Percentiles rank a stretch among this genome's conserved stretches.
Conservation (phyloP, 2,888 invertebrate species). For the Listrodromus nycthemerus region DNA sequence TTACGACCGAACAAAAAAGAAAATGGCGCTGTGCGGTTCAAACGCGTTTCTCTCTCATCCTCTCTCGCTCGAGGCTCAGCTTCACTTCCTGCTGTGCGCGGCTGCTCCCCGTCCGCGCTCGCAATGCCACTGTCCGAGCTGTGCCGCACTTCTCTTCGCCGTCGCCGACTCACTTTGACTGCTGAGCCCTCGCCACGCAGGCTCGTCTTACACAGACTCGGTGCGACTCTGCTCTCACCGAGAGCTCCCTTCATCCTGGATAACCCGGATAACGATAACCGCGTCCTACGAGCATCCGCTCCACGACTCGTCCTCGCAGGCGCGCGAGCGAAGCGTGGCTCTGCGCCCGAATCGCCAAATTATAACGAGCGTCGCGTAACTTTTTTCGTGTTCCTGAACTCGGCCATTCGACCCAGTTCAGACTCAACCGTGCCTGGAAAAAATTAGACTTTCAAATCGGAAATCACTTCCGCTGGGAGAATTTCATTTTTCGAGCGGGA, state of each 20-base stretch:
- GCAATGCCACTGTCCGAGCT: background rate
- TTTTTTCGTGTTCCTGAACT: background rate
- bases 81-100: constrained; percentile 54
- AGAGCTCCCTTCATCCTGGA: no score
- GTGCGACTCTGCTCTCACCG: no score
- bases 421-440: background rate
- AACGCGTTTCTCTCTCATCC: constrained; percentile 58
- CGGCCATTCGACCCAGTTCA: background rate
- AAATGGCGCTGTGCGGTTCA: constrained; percentile 59
- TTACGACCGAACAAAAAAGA: constrained; percentile 51
- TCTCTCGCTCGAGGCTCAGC: constrained; percentile 49
- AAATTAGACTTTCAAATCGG: background rate
- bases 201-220: background rate
- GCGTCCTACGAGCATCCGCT: no score
- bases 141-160: constrained; percentile 18
- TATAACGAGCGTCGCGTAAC: background rate
- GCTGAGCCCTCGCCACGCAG: background rate
- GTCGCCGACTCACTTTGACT: constrained; percentile 43
- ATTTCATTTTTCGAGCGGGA: no score
- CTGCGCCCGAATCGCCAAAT: background rate
- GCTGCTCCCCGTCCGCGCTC: constrained; percentile 25
- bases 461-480: background rate
- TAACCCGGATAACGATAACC: no score
- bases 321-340: background rate
- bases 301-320: background rate